Percentiles rank a stretch among this genome's conserved stretches.
phyloP scores from a whole-genome alignment of 2,797 vertebrate species.

The Urocyon cinereoargenteus region DNA sequence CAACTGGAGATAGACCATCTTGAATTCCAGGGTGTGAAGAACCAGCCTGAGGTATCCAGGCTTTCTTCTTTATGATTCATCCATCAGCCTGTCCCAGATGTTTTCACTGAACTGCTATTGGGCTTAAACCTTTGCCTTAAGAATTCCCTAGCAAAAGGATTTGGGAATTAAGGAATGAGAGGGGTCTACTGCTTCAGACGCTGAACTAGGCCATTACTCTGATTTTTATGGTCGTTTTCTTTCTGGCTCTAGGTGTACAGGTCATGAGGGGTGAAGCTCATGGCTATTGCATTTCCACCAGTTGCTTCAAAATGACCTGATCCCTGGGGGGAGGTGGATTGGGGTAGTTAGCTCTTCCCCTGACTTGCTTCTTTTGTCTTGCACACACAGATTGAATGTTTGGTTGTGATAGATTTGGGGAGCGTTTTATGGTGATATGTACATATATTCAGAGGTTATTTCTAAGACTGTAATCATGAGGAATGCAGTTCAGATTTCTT shows the following conservation, averaged over 20 bases:
- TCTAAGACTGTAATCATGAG: background rate
- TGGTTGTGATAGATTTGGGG: background rate
- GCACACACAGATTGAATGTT: accelerated
- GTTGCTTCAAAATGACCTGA: background rate
- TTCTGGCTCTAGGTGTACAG: background rate
- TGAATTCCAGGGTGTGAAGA: background rate
- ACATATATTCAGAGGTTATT: background rate
- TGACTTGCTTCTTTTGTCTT: background rate
- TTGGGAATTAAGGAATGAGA: background rate
- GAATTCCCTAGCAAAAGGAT: background rate
- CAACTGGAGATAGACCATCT: background rate
- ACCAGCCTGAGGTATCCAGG: background rate
- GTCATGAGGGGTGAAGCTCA: background rate
- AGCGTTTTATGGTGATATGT: background rate
- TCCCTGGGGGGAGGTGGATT: background rate
- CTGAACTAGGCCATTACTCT: background rate
- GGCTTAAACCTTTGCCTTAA: background rate
- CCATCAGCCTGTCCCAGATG: background rate
- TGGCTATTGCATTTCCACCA: background rate
- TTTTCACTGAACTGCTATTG: background rate
- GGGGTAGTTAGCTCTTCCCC: background rate
- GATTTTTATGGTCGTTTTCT: background rate
- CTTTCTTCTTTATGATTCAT: background rate
- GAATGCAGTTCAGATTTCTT: background rate
- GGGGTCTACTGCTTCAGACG: background rate